Conservation (phyloP, 1,140 invertebrate genomes). For the Gryon sp. region DNA sequence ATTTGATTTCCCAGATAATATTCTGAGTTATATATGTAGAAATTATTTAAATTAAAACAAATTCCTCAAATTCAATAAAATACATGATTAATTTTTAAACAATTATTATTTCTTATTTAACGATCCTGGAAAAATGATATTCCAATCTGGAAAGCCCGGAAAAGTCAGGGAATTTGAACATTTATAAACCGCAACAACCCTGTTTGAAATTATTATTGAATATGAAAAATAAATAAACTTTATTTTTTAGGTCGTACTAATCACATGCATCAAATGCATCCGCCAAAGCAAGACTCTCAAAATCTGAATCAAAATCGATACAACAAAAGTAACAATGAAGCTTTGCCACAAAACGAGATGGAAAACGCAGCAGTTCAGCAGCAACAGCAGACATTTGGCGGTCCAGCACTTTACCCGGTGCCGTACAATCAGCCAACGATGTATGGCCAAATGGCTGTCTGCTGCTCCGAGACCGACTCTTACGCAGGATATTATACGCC, state of each 20-base stretch:
- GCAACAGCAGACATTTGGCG: neutral
- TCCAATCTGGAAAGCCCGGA: too few species aligned
- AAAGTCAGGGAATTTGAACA: too few species aligned
- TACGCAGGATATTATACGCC: conserved; percentile 9
- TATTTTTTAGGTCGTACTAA: conserved; percentile 27
- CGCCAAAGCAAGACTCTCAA: conserved; percentile 7
- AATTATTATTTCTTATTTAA: too few species aligned
- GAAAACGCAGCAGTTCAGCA: conserved; percentile 8
- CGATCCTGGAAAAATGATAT: too few species aligned
- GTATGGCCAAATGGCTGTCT: conserved; percentile 22
- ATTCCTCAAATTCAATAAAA: too few species aligned
- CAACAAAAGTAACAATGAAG: conserved; percentile 4
- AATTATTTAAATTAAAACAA: too few species aligned
- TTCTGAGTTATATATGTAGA: too few species aligned
- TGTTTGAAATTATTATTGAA: neutral
- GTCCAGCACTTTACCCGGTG: conserved; percentile 1
- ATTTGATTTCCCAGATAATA: too few species aligned
- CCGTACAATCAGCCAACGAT: conserved; percentile 31
- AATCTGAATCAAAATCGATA: conserved; percentile 8
- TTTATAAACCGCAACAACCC: too few species aligned
- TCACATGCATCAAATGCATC: conserved; percentile 11
- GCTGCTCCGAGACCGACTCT: conserved; percentile 10
- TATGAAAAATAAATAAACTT: neutral
- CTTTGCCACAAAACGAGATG: neutral
- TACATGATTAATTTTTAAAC: too few species aligned